phyloP scores from a whole-genome alignment of 2,888 invertebrate genomes.

The Polylopha cassiicola region DNA sequence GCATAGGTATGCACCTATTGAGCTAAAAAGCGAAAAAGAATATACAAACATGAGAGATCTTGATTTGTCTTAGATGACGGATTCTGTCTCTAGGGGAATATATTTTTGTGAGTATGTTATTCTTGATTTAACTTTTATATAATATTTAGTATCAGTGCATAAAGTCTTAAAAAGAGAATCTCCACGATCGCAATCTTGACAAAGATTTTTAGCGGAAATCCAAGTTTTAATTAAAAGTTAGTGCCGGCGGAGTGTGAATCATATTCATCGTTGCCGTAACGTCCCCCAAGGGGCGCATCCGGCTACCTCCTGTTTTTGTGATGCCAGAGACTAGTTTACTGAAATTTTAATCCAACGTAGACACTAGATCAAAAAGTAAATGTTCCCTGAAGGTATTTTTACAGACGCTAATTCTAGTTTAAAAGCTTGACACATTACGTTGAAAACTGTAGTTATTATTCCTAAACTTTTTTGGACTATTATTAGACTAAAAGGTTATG shows the following conservation, averaged over 20 bases:
- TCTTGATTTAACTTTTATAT: neutral
- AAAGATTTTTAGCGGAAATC: conserved; percentile 40
- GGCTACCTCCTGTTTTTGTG: conserved; percentile 36
- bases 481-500: too few species aligned
- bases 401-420: neutral
- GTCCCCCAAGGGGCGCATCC: conserved; percentile 52
- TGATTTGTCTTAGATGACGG: too few species aligned
- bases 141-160: too few species aligned
- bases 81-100: too few species aligned
- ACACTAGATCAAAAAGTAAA: conserved; percentile 10
- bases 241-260: conserved; percentile 46
- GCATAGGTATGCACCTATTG: too few species aligned
- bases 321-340: conserved; percentile 28
- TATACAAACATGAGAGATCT: too few species aligned
- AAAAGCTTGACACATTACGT: too few species aligned
- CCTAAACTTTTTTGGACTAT: too few species aligned
- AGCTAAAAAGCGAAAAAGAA: too few species aligned
- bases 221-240: conserved; percentile 65
- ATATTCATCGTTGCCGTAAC: conserved; percentile 49
- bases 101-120: too few species aligned
- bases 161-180: too few species aligned
- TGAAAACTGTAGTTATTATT: too few species aligned
- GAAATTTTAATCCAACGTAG: conserved; percentile 16
- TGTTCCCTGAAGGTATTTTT: conserved; percentile 3
- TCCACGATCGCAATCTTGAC: conserved; percentile 7